Evolutionary conservation across 1,140 invertebrate species (phyloP).

Genomic region (Atta colombica): DNA sequence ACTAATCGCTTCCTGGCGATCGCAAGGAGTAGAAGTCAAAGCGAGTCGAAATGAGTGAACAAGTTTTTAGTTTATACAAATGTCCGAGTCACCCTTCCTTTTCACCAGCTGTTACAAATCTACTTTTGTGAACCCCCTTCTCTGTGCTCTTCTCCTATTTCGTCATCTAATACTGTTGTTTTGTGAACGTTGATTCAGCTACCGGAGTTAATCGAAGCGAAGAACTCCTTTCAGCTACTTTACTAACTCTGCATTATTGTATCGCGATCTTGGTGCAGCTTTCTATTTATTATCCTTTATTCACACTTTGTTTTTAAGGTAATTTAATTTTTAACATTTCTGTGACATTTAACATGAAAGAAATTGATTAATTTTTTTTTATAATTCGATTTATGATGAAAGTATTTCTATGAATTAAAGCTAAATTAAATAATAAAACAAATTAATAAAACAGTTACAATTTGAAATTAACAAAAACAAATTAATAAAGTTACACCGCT

Average conservation of each 20-base stretch:
- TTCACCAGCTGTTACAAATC: slow-evolving; percentile 9
- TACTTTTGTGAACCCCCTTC: slow-evolving; percentile 9
- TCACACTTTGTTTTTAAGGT: neutral
- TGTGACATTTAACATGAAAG: neutral
- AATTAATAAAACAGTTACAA: neutral
- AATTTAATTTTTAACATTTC: neutral
- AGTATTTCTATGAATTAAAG: neutral
- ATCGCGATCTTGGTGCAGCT: neutral
- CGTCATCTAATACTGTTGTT: slow-evolving; percentile 40
- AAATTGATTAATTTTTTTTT: neutral
- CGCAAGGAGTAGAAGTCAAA: slow-evolving; percentile 10
- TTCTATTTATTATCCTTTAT: neutral
- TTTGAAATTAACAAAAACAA: neutral
- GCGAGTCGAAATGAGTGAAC: slow-evolving; percentile 22
- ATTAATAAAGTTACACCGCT: neutral
- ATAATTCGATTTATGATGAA: neutral
- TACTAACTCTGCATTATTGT: neutral
- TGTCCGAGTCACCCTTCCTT: slow-evolving; percentile 23
- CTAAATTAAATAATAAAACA: neutral
- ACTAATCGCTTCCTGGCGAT: slow-evolving; percentile 33
- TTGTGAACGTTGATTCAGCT: neutral
- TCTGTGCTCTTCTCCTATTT: neutral
- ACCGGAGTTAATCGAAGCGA: neutral
- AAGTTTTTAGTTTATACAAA: slow-evolving; percentile 29
- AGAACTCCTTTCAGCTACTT: neutral